Conservation (phyloP, 2,797 vertebrate genomes). For the Chaetophractus vellerosus region DNA sequence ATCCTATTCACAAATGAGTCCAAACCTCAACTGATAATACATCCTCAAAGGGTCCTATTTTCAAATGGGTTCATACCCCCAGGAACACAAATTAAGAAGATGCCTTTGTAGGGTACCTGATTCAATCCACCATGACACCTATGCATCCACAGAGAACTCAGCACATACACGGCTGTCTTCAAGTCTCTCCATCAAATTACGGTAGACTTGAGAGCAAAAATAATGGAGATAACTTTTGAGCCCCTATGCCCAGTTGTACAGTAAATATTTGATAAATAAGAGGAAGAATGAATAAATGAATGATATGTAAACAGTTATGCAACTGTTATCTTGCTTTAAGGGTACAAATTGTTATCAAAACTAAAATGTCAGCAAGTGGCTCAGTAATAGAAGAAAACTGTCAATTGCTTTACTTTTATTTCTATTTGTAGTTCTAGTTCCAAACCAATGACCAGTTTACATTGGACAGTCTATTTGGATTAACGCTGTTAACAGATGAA, state of each 20-base stretch:
- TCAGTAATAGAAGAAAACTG: background rate
- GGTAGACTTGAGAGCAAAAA: too few species aligned
- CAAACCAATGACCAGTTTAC: background rate
- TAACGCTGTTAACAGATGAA: slow-evolving; percentile 5
- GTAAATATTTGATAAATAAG: slow-evolving; percentile 1
- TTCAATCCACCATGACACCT: too few species aligned
- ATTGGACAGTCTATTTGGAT: background rate
- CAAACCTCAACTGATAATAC: too few species aligned
- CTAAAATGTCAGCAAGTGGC: background rate
- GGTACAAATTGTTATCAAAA: slow-evolving; percentile 30
- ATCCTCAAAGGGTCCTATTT: too few species aligned
- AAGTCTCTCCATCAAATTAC: too few species aligned
- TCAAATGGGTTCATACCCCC: too few species aligned
- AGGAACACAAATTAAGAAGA: too few species aligned
- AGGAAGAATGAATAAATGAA: background rate
- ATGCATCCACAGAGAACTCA: background rate
- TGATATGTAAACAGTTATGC: background rate
- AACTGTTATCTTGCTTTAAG: background rate
- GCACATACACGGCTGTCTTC: too few species aligned
- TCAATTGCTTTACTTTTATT: background rate
- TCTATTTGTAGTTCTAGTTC: background rate
- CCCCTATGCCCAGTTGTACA: background rate
- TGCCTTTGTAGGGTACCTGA: too few species aligned
- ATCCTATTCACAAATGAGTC: too few species aligned
- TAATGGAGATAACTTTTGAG: too few species aligned